A percentile compares a stretch with the other conserved stretches of the same genome.
phyloP scores from a whole-genome alignment of 2,113 vertebrate genomes.

The Speoplatyrhinus poulsoni region DNA sequence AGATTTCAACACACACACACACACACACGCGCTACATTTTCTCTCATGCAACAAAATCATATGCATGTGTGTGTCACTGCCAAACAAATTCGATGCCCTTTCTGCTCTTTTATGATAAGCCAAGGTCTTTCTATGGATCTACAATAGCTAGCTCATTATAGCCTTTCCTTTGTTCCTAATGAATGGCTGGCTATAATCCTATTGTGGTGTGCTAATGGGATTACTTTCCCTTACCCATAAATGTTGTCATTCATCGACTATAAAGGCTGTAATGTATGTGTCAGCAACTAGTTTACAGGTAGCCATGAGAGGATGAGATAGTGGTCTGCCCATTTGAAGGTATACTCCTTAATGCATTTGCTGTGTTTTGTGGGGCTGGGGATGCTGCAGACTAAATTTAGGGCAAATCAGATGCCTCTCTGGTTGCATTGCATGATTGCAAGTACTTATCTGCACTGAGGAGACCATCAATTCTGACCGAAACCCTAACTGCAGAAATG shows the following conservation, averaged over 20 bases:
- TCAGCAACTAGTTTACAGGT: conserved; percentile 21
- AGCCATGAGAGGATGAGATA: too few species aligned
- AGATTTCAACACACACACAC: neutral
- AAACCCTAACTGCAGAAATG: too few species aligned
- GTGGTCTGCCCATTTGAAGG: too few species aligned
- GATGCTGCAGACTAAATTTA: too few species aligned
- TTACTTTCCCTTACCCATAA: conserved; percentile 23
- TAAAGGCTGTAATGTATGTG: conserved; percentile 4
- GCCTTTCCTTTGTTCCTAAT: conserved; percentile 21
- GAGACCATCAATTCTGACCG: too few species aligned
- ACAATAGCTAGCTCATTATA: conserved; percentile 1
- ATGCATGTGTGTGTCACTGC: conserved; percentile 6
- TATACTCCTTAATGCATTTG: too few species aligned
- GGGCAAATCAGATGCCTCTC: too few species aligned
- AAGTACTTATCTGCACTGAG: too few species aligned
- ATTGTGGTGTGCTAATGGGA: conserved; percentile 38
- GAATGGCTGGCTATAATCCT: conserved; percentile 37
- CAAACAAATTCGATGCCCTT: conserved; percentile 28
- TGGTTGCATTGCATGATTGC: too few species aligned
- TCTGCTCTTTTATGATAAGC: conserved; percentile 36
- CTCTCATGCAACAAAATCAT: neutral
- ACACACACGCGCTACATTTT: neutral
- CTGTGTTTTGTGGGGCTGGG: too few species aligned
- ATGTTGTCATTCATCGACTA: conserved; percentile 33
- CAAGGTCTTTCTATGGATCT: conserved; percentile 17